A percentile compares a stretch with the other conserved stretches of the same genome.
Conservation (phyloP, 2,113 vertebrate genomes). For the Pseudopipra pipra region DNA sequence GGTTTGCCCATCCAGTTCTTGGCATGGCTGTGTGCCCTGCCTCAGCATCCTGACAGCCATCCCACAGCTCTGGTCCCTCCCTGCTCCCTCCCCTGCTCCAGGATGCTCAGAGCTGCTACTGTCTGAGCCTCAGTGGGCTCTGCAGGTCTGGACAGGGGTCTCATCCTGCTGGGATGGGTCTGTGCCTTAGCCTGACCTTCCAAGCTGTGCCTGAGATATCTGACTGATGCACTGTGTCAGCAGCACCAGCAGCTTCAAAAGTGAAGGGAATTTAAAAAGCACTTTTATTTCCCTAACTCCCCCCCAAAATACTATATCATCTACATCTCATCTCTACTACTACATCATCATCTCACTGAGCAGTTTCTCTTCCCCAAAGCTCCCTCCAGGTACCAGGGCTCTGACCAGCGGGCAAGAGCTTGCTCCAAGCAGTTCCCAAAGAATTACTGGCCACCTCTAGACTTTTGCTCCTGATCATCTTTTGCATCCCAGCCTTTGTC, state of each 20-base stretch:
- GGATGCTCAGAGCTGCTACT: not conserved
- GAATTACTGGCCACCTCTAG: not conserved
- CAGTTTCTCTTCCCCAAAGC: not conserved
- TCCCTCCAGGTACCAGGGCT: accelerated
- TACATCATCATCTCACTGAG: not conserved
- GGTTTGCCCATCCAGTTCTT: not conserved
- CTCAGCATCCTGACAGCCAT: not conserved
- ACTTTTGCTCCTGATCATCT: not conserved
- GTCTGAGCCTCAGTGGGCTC: not conserved
- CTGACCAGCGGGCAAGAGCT: not conserved
- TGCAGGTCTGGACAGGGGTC: accelerated
- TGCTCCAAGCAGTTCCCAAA: not conserved
- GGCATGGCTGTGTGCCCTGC: accelerated
- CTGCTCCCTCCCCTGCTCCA: not conserved
- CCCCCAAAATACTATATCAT: not conserved
- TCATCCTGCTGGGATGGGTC: not conserved
- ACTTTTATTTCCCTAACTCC: not conserved
- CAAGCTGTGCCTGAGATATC: not conserved
- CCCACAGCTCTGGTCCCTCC: not conserved
- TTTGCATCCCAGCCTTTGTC: not conserved
- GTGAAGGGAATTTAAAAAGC: not conserved
- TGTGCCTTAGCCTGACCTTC: not conserved
- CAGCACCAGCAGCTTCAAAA: not conserved
- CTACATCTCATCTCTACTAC: no score
- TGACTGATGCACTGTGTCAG: not conserved